A percentile compares a stretch with the other conserved stretches of the same genome.
phyloP scores from a whole-genome alignment of 2,888 invertebrate species.

The Eustalomyia histrio region DNA sequence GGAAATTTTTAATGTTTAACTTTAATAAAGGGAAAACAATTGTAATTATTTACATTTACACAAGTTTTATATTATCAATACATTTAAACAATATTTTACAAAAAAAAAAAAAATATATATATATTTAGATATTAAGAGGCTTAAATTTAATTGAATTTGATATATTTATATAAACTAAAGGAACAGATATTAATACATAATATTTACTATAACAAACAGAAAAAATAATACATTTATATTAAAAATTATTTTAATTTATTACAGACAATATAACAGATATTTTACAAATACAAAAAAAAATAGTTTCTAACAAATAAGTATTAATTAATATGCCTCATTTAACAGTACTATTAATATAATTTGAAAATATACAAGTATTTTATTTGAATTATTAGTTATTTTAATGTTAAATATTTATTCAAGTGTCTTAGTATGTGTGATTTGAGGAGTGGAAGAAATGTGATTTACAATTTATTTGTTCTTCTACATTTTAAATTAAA shows the following conservation, averaged over 20 bases:
- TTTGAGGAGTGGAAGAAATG: slow-evolving; percentile 12
- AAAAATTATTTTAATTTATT: neutral
- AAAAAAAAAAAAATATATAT: too few species aligned
- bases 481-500: neutral
- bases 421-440: neutral
- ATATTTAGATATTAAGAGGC: slow-evolving; percentile 3
- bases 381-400: neutral
- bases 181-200: neutral
- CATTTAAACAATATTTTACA: neutral
- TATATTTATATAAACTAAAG: neutral
- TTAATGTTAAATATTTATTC: neutral
- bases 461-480: slow-evolving; percentile 6
- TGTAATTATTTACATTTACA: neutral
- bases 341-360: slow-evolving; percentile 1
- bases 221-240: neutral
- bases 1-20: neutral
- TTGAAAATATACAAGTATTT: neutral
- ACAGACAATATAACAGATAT: neutral
- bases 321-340: neutral
- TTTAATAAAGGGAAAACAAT: neutral
- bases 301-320: neutral
- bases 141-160: neutral
- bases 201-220: neutral
- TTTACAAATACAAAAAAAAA: neutral
- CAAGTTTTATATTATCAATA: neutral